Evolutionary conservation across 2,888 invertebrate genomes (phyloP).

Genomic region (Crepidodera aurea): DNA sequence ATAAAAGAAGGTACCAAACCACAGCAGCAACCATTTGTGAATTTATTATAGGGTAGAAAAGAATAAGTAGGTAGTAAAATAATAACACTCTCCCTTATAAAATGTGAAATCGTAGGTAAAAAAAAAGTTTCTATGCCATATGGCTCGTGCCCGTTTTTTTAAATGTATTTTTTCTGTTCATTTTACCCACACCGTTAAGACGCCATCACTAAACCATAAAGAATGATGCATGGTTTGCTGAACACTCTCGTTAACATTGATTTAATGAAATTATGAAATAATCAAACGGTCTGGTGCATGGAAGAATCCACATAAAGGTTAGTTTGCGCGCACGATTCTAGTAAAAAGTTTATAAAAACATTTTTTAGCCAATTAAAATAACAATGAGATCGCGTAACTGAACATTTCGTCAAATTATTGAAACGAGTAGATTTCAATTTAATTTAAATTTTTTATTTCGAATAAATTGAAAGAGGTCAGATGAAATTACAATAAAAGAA

Average conservation of each 20-base stretch:
- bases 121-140: slow-evolving; percentile 22
- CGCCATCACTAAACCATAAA: slow-evolving; percentile 28
- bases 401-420: slow-evolving; percentile 1
- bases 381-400: slow-evolving; percentile 6
- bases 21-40: slow-evolving; percentile 8
- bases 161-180: slow-evolving; percentile 5
- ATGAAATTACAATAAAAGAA: too few relatives aligned
- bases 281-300: slow-evolving; percentile 21
- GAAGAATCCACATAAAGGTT: slow-evolving; percentile 9
- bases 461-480: too few relatives aligned
- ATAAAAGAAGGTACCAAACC: slow-evolving; percentile 15
- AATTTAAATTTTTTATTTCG: not conserved
- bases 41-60: slow-evolving; percentile 16
- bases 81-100: slow-evolving; percentile 12
- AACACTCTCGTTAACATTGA: slow-evolving; percentile 26
- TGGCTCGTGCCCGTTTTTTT: slow-evolving; percentile 21
- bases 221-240: slow-evolving; percentile 26
- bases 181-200: slow-evolving; percentile 23
- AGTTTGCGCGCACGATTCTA: slow-evolving; percentile 2
- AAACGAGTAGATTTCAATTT: not conserved
- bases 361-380: slow-evolving; percentile 8
- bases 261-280: slow-evolving; percentile 30
- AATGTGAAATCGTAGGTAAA: slow-evolving; percentile 22
- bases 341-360: not conserved
- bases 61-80: slow-evolving; percentile 19